Evolutionary conservation across 2,888 invertebrate species (phyloP).

Genomic region (Lepidocyrtinus sp.): DNA sequence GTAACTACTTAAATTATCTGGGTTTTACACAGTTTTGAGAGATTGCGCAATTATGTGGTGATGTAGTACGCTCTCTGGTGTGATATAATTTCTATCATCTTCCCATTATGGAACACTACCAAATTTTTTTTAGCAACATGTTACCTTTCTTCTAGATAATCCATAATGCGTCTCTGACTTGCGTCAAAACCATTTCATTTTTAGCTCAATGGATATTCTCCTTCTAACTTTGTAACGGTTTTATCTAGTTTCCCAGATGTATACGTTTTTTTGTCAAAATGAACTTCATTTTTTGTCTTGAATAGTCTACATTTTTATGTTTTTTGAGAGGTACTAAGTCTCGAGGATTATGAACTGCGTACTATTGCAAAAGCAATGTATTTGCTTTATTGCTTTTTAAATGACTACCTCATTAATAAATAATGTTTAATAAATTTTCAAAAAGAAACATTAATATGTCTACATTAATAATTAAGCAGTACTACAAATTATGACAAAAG

Average conservation of each 20-base stretch:
- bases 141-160: not conserved
- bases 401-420: conserved; percentile 34
- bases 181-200: too few species aligned
- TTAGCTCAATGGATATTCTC: too few species aligned
- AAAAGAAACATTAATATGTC: not conserved
- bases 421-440: conserved; percentile 29
- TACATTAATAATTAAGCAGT: not conserved
- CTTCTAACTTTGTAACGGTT: too few species aligned
- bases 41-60: not conserved
- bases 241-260: too few species aligned
- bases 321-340: too few species aligned
- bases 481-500: too few species aligned
- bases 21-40: not conserved
- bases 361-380: not conserved
- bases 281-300: too few species aligned
- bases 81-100: not conserved
- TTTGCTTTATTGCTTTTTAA: conserved; percentile 30
- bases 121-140: not conserved
- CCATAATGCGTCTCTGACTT: too few species aligned
- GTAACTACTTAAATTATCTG: not conserved
- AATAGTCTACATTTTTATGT: too few species aligned
- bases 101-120: too few species aligned
- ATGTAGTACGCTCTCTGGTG: not conserved
- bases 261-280: too few species aligned
- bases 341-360: too few species aligned